A percentile compares a stretch with the other conserved stretches of the same genome.
These are phyloP conservation scores for Serranus cabrilla DNA, from an alignment of 2,797 vertebrate species.

Conservation along the genomic window DNA sequence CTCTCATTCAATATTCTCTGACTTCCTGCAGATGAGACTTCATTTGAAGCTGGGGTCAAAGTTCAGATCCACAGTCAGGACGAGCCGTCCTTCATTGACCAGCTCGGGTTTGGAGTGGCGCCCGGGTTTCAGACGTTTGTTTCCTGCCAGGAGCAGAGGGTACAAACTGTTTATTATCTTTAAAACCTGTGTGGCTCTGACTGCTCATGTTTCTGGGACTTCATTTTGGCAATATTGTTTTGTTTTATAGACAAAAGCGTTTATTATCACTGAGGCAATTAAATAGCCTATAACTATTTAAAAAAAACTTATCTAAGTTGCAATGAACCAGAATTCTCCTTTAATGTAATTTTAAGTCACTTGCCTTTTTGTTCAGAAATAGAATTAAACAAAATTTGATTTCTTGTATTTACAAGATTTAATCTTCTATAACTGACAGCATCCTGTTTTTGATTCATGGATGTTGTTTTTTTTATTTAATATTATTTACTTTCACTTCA, in stretches of 20 bases:
- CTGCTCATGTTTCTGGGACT: no score
- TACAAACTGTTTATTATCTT: slow-evolving; percentile 50
- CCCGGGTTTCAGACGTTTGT: slow-evolving; percentile 89
- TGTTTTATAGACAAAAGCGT: no score
- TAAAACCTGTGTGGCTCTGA: no score
- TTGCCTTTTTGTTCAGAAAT: background rate
- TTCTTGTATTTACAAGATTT: slow-evolving; percentile 1
- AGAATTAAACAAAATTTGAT: background rate
- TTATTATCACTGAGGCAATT: background rate
- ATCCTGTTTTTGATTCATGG: slow-evolving; percentile 6
- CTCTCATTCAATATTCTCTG: slow-evolving; percentile 3
- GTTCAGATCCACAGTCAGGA: slow-evolving; percentile 99
- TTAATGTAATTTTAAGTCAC: slow-evolving; percentile 2
- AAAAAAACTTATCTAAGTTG: background rate
- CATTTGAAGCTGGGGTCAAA: slow-evolving; percentile 97
- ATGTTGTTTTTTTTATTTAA: background rate
- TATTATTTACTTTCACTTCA: background rate
- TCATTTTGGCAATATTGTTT: no score
- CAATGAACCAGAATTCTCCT: slow-evolving; percentile 3
- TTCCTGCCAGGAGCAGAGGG: slow-evolving; percentile 88
- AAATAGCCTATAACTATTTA: background rate
- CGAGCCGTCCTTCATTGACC: slow-evolving; percentile 96
- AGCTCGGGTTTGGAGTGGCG: slow-evolving; percentile 93
- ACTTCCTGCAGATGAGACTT: slow-evolving; percentile 90
- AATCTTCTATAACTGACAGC: background rate